Evolutionary conservation across 2,888 invertebrate genomes (phyloP), one percentile per base, ranked within the genome.

Genomic region (Enchytraeus crypticus): DNA sequence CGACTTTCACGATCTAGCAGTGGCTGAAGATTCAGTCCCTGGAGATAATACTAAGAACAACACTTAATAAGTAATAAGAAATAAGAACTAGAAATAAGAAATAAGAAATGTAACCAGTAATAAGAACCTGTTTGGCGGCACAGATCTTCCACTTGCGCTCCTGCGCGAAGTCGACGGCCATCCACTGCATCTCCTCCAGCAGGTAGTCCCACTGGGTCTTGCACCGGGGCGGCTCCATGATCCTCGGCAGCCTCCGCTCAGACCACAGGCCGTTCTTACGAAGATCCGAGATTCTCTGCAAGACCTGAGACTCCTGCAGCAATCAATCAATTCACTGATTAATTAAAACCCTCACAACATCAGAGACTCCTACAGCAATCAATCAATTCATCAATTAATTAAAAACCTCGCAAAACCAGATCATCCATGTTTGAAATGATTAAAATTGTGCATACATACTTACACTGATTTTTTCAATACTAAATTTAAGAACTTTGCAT

Each of bases 191-290:
- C 58, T 61, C 61, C 21, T 34, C 43, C 30, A 58, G 46, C 49
- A 61, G 32, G 30, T 56, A 33, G 33, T 61, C 58, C 61, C 61
- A 61, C 11, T 61, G 61, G 27, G 43, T 29, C 32, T 58, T 61
- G 5, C 29, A 27, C 29, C 55, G 33, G 34, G 2, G 32, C 4
- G 61, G 53, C 53, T 61, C 61, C 46, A 53, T 29, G 5, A 61
- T 53, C 33, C 56, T 57, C 21, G 61, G 61, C 3, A 61, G 57
- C 61, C 92, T 84, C 72, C 88, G 86, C 79, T 91, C 90, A 58
- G 92, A 87, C 96, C 95, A 96, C 74, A 95, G 83, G 43, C 95
- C 97, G 77, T 92, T 90, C 74, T 90, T 87, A 76, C 93, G 88
- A 71, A 96, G 82, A 81, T 93, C 92, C 30, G 87, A 85, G 75